Evolutionary conservation across 2,888 invertebrate species (phyloP), one percentile per base, ranked within the genome.

Genomic region (Aphidoletes aphidimyza): DNA sequence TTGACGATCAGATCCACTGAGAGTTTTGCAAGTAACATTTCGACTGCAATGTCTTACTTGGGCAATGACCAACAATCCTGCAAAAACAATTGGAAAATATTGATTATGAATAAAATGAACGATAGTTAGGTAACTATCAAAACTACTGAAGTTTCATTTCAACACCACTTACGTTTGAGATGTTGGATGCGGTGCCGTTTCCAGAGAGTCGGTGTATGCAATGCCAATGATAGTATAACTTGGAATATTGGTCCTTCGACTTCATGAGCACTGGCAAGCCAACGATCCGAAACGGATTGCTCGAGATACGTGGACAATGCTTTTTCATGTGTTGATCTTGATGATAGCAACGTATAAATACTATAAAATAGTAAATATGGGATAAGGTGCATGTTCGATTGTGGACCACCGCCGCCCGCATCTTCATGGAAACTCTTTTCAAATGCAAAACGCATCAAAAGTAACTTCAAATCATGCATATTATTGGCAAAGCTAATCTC

Each of bases 381-480:
- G 86, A 98, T 93, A 88, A 99, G 94, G 91, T 98, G 97, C 95
- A 98, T 95, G 91, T 98, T 98, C 86, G 98, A 98, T 88, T 98
- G 97, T 19, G 98, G 96, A 0, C 98, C 98, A 87, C 97, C 97
- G 86, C 97, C 99, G 26, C 98, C 98, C 0, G 98, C 97, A 91
- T 99, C 98, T 89, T 98, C 98, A 89, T 98, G 98, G 92, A 99
- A 99, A 86, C 97, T 96, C 89, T 96, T 96, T 87, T 97, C 98
- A 89, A 96, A 95, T 0, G 98, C 96, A 91, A 98, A 98, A 85
- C 97, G 92, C 87, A 95, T 89, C 85, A 99, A 90, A 85, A 98
- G 91, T 87, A 98, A 91, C 91, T 99, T 98, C 87, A 98, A 91
- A 90, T 98, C 98, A 90, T 98, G 98, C 85, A 98, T 93, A 0